Base-by-base conservation (phyloP, 1,140 invertebrate species). In the Contarinia nasturtii region DNA sequence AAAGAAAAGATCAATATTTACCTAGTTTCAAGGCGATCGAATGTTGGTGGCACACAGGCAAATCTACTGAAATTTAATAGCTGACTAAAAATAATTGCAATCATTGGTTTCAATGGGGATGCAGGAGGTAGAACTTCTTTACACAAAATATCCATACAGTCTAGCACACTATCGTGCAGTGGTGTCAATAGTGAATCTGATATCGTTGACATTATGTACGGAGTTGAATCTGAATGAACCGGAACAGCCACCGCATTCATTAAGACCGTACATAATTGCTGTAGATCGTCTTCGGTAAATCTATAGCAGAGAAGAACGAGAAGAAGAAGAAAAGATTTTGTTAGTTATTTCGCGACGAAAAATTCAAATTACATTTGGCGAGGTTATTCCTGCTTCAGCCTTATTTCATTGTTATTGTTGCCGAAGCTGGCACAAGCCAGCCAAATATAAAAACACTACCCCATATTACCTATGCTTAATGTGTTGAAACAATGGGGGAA, bases 401-500 rank as follows among this genome's bases (percentile, higher is more conserved):
- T n/a, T n/a, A n/a, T n/a, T n/a, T n/a, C n/a, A n/a, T n/a, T n/a
- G n/a, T n/a, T n/a, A n/a, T n/a, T n/a, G n/a, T n/a, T n/a, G n/a
- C n/a, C n/a, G n/a, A n/a, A n/a, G n/a, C n/a, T n/a, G n/a, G n/a
- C n/a, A n/a, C n/a, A n/a, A n/a, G n/a, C n/a, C n/a, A n/a, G n/a
- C n/a, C n/a, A n/a, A n/a, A n/a, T n/a, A n/a, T n/a, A n/a, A n/a
- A n/a, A n/a, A n/a, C n/a, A n/a, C n/a, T n/a, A n/a, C n/a, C n/a
- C n/a, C n/a, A n/a, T n/a, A n/a, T 67, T 68, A 89, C 73, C 75
- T 82, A 53, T 72, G 67, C 68, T 83, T 81, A 50, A 94, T 86
- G 57, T 92, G 85, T 50, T 86, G 82, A 67, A 93, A 95, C 46
- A 97, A 76, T 41, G 81, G 79, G 15, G 91, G 89, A 63, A 96